A percentile compares a stretch with the other conserved stretches of the same genome.
Evolutionary conservation across 2,888 invertebrate genomes (phyloP).

Genomic region (Sesia apiformis): DNA sequence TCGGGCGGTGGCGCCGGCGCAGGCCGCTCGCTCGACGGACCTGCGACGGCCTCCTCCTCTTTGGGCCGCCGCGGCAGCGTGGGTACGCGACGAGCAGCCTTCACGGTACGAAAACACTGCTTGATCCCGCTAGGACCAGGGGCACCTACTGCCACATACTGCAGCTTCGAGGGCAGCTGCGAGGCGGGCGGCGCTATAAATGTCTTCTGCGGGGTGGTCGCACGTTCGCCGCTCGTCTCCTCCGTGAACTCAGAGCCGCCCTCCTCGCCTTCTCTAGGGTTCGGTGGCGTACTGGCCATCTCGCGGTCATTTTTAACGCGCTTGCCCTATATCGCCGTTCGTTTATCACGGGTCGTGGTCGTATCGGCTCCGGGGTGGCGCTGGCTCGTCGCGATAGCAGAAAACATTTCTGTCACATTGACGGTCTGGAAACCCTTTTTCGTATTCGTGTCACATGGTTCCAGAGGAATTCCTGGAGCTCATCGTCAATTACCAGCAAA

Average conservation of each 20-base stretch:
- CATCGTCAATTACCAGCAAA: slow-evolving; percentile 25
- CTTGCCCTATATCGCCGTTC: slow-evolving; percentile 60
- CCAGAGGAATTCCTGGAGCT: slow-evolving; percentile 54
- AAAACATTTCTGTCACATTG: slow-evolving; percentile 75
- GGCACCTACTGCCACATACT: slow-evolving; percentile 57
- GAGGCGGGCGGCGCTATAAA: slow-evolving; percentile 64
- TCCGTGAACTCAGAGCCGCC: slow-evolving; percentile 59
- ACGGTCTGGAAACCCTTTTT: slow-evolving; percentile 71
- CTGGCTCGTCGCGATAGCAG: slow-evolving; percentile 67
- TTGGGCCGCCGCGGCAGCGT: slow-evolving; percentile 35
- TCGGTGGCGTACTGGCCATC: slow-evolving; percentile 74
- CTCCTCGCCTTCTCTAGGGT: slow-evolving; percentile 69
- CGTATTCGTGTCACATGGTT: slow-evolving; percentile 75
- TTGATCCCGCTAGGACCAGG: slow-evolving; percentile 67
- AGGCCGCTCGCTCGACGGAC: slow-evolving; percentile 6
- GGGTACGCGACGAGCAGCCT: slow-evolving; percentile 61
- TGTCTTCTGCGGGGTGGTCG: slow-evolving; percentile 69
- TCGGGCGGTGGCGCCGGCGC: slow-evolving; percentile 17
- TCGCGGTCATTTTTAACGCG: slow-evolving; percentile 71
- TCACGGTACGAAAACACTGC: slow-evolving; percentile 66
- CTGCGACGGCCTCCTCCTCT: slow-evolving; percentile 27
- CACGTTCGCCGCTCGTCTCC: slow-evolving; percentile 60
- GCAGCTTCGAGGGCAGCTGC: slow-evolving; percentile 62
- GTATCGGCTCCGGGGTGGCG: slow-evolving; percentile 50
- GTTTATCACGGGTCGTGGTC: slow-evolving; percentile 55